Conservation (phyloP, 2,797 vertebrate genomes). For the Aeoliscus strigatus region DNA sequence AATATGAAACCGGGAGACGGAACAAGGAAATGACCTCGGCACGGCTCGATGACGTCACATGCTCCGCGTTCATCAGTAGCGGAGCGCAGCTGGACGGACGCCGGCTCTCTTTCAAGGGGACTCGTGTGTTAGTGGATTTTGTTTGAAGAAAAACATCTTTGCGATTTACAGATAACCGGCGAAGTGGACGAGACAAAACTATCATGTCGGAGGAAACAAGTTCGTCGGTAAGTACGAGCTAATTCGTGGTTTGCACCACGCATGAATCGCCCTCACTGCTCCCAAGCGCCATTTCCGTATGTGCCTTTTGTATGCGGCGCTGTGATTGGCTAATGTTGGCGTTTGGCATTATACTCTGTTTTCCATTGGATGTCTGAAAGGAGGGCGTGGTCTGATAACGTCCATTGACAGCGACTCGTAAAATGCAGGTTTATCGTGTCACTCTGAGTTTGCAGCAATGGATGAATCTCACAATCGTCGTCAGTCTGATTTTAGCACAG, state of each 20-base stretch:
- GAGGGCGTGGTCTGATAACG: background rate
- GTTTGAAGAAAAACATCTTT: background rate
- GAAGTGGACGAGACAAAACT: background rate
- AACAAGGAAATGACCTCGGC: slow-evolving; percentile 58
- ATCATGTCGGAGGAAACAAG: slow-evolving; percentile 53
- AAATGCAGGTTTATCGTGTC: background rate
- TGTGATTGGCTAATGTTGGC: slow-evolving; percentile 37
- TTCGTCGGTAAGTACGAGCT: slow-evolving; percentile 41
- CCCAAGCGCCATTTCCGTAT: slow-evolving; percentile 18
- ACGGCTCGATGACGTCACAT: slow-evolving; percentile 32
- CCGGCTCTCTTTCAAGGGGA: background rate
- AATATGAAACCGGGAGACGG: too few relatives aligned
- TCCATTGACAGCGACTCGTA: background rate
- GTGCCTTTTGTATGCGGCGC: background rate
- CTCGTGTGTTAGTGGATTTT: background rate
- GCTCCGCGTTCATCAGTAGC: slow-evolving; percentile 20
- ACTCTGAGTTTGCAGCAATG: too few relatives aligned
- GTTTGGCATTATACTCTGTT: background rate
- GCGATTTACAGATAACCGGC: background rate
- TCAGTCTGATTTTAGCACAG: too few relatives aligned
- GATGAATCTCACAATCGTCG: too few relatives aligned
- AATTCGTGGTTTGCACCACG: background rate
- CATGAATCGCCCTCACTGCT: background rate
- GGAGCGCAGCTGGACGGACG: background rate
- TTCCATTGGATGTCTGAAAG: slow-evolving; percentile 39